Evolutionary conservation across 2,888 invertebrate species (phyloP), one percentile per base, ranked within the genome.

Genomic region (Nycteola revayana): DNA sequence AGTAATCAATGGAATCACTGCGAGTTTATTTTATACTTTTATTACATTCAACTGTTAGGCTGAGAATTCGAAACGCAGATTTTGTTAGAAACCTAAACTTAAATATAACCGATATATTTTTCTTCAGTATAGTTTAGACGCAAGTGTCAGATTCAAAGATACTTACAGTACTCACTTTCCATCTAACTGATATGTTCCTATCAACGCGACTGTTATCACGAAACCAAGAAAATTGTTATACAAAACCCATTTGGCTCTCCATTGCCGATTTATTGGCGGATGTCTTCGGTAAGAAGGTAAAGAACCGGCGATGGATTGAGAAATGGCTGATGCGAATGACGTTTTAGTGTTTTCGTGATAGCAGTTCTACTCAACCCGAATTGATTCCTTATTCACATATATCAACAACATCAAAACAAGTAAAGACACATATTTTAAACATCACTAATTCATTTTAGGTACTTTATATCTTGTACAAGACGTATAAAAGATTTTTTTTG

Each of bases 401-500:
- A 83, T 84, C 76, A 88, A 88, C 87, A 88, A 88, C 88, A 88
- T 83, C 86, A 78, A 87, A 85, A 87, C 84, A 87, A 81, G 78
- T 80, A 79, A 80, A 80, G 75, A 83, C 77, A 75, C 70, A 57
- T 33, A 49, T 34, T 61, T 56, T 36, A 46, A 57, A 50, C 43
- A 46, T 54, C 72, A 74, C 71, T 75, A 65, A 66, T 62, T 63
- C 55, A 57, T 32, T 42, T n/a, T 35, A 14, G 5, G 14, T 14
- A 14, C 2, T 36, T 31, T 49, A 52, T 56, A 52, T 57, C 53
- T 52, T 56, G 49, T 56, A 56, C 52, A 46, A 40, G 42, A 34
- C 26, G 27, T 9, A 22, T n/a, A n/a, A n/a, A n/a, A n/a, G n/a
- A n/a, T 32, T 54, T 28, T 17, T 1, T 38, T 32, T 18, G 7